phyloP scores from a whole-genome alignment of 2,797 vertebrate genomes.

The Acipenser oxyrinchus region DNA sequence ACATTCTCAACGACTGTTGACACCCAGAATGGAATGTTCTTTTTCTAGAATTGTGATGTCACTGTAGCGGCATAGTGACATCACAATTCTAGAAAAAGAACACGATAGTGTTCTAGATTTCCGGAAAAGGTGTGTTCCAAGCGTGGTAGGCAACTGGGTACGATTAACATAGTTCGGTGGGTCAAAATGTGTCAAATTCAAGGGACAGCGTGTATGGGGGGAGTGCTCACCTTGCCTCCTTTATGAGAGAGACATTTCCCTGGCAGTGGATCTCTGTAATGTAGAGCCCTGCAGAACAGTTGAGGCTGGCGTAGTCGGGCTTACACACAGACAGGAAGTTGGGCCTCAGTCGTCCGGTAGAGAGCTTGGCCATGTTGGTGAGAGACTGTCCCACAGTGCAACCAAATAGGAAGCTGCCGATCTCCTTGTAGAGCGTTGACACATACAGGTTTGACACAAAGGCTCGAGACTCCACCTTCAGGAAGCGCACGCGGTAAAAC shows the following conservation, averaged over 20 bases:
- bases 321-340: conserved; percentile 65
- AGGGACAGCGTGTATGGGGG: no score
- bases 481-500: conserved; percentile 50
- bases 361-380: conserved; percentile 68
- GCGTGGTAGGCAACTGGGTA: no score
- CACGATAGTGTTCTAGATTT: no score
- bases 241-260: conserved; percentile 32
- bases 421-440: conserved; percentile 63
- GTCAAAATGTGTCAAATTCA: no score
- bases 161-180: no score
- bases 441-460: conserved; percentile 53
- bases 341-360: conserved; percentile 61
- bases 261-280: conserved; percentile 45
- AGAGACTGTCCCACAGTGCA: conserved; percentile 60
- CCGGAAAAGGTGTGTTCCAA: not conserved
- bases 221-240: conserved; percentile 54
- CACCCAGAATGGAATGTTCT: no score
- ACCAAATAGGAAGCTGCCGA: conserved; percentile 67
- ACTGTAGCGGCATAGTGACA: no score
- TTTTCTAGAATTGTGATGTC: no score
- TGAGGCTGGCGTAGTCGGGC: conserved; percentile 50
- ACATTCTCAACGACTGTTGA: no score
- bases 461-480: conserved; percentile 41
- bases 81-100: no score
- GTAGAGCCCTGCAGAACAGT: conserved; percentile 46